Conservation (phyloP, 2,113 vertebrate species). For the Ptyas mucosa region DNA sequence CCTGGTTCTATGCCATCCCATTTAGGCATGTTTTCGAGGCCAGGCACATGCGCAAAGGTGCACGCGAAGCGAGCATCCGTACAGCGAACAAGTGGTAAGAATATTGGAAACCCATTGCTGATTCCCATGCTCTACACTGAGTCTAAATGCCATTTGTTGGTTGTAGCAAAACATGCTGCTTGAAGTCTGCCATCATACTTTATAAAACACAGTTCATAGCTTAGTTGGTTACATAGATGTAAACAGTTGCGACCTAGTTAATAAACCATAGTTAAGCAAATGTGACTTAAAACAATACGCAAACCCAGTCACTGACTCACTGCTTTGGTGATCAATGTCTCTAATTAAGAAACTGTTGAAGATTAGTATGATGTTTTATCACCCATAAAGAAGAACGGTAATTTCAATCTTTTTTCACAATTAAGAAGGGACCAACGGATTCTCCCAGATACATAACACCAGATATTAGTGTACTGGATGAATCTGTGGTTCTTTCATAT, state of each 20-base stretch:
- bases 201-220: neutral
- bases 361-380: neutral
- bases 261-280: neutral
- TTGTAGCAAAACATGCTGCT: neutral
- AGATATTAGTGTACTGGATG: neutral
- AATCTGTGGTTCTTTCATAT: neutral
- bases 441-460: neutral
- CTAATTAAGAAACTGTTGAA: neutral
- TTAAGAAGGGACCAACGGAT: neutral
- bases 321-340: neutral
- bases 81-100: too few relatives aligned
- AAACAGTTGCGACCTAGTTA: neutral
- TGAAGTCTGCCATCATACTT: neutral
- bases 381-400: neutral
- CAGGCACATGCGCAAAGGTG: too few relatives aligned
- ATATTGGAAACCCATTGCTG: too few relatives aligned
- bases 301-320: neutral
- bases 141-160: neutral
- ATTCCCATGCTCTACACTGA: neutral
- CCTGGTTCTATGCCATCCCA: too few relatives aligned
- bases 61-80: too few relatives aligned
- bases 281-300: neutral
- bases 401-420: neutral
- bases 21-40: too few relatives aligned
- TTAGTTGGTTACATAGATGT: neutral